These are phyloP conservation scores for Aricia artaxerxes DNA, from an alignment of 2,888 invertebrate genomes.

Conservation along the genomic window DNA sequence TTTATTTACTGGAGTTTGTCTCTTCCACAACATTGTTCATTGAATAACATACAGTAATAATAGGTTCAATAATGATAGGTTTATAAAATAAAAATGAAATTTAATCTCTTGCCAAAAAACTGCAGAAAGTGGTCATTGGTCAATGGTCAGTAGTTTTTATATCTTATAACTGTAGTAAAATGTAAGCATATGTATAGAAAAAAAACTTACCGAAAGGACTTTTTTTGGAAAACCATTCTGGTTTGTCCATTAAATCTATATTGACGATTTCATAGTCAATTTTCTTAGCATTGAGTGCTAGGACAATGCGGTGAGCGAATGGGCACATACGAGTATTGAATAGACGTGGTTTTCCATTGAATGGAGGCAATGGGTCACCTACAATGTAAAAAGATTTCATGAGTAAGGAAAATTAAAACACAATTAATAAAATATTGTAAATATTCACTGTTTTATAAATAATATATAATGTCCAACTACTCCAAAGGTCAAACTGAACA, in stretches of 20 bases:
- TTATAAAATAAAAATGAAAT: too few relatives aligned
- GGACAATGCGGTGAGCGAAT: slow-evolving; percentile 86
- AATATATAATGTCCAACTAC: too few relatives aligned
- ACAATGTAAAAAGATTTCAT: slow-evolving; percentile 37
- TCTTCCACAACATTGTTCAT: too few relatives aligned
- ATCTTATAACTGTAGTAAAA: too few relatives aligned
- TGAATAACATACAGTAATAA: background rate
- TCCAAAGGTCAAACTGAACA: too few relatives aligned
- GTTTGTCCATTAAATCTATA: slow-evolving; percentile 86
- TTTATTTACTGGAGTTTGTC: too few relatives aligned
- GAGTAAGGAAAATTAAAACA: background rate
- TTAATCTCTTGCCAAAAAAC: too few relatives aligned
- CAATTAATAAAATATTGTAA: background rate
- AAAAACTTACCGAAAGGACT: slow-evolving; percentile 73
- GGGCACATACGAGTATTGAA: slow-evolving; percentile 93
- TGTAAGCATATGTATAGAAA: too few relatives aligned
- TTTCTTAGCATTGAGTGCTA: slow-evolving; percentile 88
- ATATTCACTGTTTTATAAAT: too few relatives aligned
- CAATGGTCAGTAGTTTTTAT: too few relatives aligned
- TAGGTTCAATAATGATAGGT: too few relatives aligned
- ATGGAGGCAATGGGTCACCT: slow-evolving; percentile 84
- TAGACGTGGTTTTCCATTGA: slow-evolving; percentile 84
- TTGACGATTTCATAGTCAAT: slow-evolving; percentile 88
- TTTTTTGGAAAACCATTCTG: slow-evolving; percentile 89
- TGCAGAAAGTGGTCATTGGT: too few relatives aligned